Conservation (phyloP, 2,113 vertebrate genomes). For the Pitta sordida region DNA sequence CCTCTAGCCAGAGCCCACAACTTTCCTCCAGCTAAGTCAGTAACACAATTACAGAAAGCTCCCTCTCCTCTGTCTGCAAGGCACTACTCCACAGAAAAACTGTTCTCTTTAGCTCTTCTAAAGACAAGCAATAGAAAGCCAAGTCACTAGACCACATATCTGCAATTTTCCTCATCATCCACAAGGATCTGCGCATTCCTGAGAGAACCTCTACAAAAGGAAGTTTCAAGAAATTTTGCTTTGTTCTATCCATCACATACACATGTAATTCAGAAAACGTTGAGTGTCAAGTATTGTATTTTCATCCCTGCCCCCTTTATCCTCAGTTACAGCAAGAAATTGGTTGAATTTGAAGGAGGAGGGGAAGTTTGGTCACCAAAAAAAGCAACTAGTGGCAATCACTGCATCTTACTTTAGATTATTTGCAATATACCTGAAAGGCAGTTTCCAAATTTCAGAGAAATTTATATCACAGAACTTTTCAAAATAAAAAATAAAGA, state of each 20-base stretch:
- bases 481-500: neutral
- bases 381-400: neutral
- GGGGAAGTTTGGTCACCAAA: too few relatives aligned
- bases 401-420: neutral
- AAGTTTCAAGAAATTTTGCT: neutral
- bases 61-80: neutral
- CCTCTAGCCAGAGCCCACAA: neutral
- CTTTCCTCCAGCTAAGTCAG: neutral
- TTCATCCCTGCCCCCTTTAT: neutral
- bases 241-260: neutral
- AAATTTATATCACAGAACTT: neutral
- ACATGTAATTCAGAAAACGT: rapidly evolving
- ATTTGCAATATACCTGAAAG: neutral
- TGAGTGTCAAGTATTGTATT: neutral
- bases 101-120: neutral
- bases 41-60: neutral
- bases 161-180: neutral
- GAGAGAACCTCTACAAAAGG: neutral
- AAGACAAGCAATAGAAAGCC: neutral
- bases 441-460: neutral
- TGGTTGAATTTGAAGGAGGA: neutral
- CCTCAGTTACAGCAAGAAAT: neutral
- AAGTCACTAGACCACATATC: neutral
- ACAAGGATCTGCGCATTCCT: neutral
- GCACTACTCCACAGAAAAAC: neutral